phyloP scores from a whole-genome alignment of 2,888 invertebrate genomes.

The Trypoxylon attenuatum region DNA sequence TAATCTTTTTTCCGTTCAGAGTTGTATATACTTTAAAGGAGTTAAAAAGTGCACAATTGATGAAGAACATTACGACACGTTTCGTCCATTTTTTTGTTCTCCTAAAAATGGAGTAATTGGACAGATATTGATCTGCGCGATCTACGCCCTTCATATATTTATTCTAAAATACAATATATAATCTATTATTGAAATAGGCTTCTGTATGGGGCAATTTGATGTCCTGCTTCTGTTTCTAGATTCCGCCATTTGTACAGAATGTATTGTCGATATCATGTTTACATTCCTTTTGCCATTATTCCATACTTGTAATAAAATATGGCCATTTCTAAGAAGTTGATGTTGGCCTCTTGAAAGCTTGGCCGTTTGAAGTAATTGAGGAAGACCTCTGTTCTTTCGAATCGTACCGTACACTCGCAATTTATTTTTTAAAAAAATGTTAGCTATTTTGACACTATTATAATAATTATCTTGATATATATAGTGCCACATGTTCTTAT shows the following conservation, averaged over 20 bases:
- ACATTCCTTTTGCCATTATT: neutral
- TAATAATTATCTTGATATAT: slow-evolving; percentile 29
- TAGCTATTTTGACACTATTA: slow-evolving; percentile 31
- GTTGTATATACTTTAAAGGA: slow-evolving; percentile 15
- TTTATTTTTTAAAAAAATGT: slow-evolving; percentile 28
- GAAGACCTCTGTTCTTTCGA: neutral
- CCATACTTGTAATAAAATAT: neutral
- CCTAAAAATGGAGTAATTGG: slow-evolving; percentile 14
- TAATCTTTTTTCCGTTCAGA: slow-evolving; percentile 6
- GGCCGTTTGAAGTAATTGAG: neutral
- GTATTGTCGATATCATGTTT: neutral
- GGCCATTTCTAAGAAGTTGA: neutral
- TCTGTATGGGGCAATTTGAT: neutral
- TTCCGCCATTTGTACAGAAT: neutral
- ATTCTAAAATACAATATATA: too few relatives aligned
- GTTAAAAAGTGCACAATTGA: slow-evolving; percentile 19
- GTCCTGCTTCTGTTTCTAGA: neutral
- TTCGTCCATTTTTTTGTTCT: slow-evolving; percentile 16
- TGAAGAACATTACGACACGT: slow-evolving; percentile 15
- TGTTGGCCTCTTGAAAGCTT: neutral
- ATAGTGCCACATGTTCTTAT: slow-evolving; percentile 19
- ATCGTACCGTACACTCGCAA: slow-evolving; percentile 27
- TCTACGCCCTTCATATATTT: slow-evolving; percentile 21
- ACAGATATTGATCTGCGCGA: slow-evolving; percentile 16
- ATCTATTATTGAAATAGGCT: neutral